Evolutionary conservation across 2,113 vertebrate species (phyloP).

Genomic region (Percopsis transmontana): DNA sequence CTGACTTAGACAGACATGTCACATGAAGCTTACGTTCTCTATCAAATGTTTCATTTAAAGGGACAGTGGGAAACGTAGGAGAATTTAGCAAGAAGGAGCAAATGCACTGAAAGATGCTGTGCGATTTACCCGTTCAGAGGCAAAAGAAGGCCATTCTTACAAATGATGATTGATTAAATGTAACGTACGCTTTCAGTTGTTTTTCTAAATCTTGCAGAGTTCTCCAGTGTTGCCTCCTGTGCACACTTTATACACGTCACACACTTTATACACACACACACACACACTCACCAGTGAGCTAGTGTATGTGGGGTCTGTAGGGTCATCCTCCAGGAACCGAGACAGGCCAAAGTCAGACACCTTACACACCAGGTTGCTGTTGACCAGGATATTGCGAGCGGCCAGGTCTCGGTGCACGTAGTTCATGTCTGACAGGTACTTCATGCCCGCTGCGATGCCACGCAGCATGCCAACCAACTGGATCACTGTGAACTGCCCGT

Average conservation of each 20-base stretch:
- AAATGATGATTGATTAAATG: too few relatives aligned
- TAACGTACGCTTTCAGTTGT: too few relatives aligned
- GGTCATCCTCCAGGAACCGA: conserved; percentile 93
- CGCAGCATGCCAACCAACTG: conserved; percentile 96
- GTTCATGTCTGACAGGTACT: conserved; percentile 97
- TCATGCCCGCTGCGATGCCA: conserved; percentile 95
- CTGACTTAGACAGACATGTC: conserved; percentile 42
- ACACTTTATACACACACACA: conserved; percentile 4
- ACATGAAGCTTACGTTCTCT: neutral
- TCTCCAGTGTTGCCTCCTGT: neutral
- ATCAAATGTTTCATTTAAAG: neutral
- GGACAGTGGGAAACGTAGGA: too few relatives aligned
- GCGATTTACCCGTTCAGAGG: too few relatives aligned
- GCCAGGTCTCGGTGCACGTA: conserved; percentile 95
- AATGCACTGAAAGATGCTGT: too few relatives aligned
- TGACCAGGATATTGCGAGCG: conserved; percentile 95
- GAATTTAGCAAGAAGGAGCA: too few relatives aligned
- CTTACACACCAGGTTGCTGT: conserved; percentile 98
- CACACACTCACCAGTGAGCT: conserved; percentile 87
- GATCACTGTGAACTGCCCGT: conserved; percentile 97
- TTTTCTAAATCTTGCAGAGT: too few relatives aligned
- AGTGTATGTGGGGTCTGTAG: conserved; percentile 93
- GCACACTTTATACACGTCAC: too few relatives aligned
- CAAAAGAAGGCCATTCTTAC: too few relatives aligned
- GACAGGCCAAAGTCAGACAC: conserved; percentile 96